Evolutionary conservation across 2,888 invertebrate genomes (phyloP).

Genomic region (Erannis defoliaria): DNA sequence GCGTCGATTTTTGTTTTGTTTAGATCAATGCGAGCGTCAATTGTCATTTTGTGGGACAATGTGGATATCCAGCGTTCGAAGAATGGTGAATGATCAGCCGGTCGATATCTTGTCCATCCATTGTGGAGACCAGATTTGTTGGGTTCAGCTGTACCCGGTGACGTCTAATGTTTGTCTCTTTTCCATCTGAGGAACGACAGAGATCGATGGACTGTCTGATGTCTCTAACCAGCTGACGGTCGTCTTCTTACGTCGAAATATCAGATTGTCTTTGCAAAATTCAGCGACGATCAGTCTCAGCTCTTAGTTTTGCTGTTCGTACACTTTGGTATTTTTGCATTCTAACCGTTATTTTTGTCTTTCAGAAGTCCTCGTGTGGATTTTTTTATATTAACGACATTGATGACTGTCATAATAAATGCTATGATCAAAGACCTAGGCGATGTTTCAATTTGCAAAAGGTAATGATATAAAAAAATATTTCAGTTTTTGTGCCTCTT

Average conservation of each 20-base stretch:
- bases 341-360: constrained; percentile 11
- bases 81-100: constrained; percentile 20
- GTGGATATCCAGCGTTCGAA: constrained; percentile 35
- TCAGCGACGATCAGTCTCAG: constrained; percentile 7
- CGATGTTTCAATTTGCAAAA: background rate
- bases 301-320: background rate
- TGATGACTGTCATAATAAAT: background rate
- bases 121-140: constrained; percentile 47
- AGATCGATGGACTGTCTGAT: background rate
- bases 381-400: constrained; percentile 4
- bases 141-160: constrained; percentile 38
- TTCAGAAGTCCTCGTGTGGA: constrained; percentile 18
- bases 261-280: background rate
- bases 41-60: constrained; percentile 45
- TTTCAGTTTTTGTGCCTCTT: background rate
- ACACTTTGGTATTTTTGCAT: background rate
- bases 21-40: constrained; percentile 48
- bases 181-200: constrained; percentile 9
- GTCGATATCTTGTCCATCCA: constrained; percentile 27
- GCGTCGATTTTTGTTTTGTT: constrained; percentile 47
- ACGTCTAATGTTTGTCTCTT: constrained; percentile 33
- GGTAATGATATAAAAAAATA: background rate
- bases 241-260: constrained; percentile 4
- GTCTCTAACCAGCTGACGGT: constrained; percentile 1
- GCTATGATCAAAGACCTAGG: background rate